A percentile compares a stretch with the other conserved stretches of the same genome.
Conservation (phyloP, 1,140 invertebrate species). For the Coenobita brevimanus region DNA sequence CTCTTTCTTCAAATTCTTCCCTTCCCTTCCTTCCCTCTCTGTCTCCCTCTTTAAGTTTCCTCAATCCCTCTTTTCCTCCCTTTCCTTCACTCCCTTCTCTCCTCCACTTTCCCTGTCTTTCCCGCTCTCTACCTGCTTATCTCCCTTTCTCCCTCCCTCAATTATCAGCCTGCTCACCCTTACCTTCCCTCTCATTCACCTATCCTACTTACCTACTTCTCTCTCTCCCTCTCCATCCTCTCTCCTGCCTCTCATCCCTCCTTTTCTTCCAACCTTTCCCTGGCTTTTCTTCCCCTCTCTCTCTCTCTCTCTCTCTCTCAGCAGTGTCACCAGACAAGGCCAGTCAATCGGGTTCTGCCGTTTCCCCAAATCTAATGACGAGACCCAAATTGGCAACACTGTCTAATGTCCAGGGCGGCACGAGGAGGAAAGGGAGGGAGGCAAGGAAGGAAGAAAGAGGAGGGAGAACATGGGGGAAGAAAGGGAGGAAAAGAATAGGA, state of each 20-base stretch:
- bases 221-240: neutral
- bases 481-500: neutral
- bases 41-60: too few species aligned
- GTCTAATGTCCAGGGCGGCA: neutral
- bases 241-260: neutral
- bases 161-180: too few species aligned
- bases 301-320: neutral
- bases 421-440: neutral
- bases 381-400: constrained; percentile 45
- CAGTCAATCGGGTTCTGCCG: neutral
- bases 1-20: too few species aligned
- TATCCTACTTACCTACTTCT: neutral
- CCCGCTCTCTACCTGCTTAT: too few species aligned
- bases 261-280: neutral
- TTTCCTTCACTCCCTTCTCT: too few species aligned
- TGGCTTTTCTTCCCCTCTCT: neutral
- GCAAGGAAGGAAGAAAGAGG: neutral
- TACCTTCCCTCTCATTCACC: too few species aligned
- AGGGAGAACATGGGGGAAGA: neutral
- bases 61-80: too few species aligned
- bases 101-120: too few species aligned
- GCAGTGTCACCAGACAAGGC: constrained; percentile 6
- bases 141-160: too few species aligned
- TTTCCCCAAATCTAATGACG: constrained; percentile 32
- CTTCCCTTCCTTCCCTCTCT: too few species aligned